Base-by-base conservation (phyloP, 2,113 vertebrate genomes). In the Martes martes region DNA sequence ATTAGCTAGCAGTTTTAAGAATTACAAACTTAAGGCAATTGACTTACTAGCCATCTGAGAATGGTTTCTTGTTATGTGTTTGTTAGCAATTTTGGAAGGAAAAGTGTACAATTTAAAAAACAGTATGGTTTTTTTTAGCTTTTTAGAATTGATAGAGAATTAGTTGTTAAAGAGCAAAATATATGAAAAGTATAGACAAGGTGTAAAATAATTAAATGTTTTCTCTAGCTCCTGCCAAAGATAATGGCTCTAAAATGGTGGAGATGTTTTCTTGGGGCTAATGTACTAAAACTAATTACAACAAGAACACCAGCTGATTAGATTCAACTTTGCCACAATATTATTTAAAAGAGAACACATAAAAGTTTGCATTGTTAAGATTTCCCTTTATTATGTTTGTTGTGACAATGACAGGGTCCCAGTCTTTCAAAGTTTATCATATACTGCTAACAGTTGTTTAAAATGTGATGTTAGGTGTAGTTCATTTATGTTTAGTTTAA, bases 221-320 rank as follows among this genome's bases (percentile, higher is more conserved):
- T 98, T 98, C 84, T 96, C 97, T 96, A 73, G 74, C 82, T 97
- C 93, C 73, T 98, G 95, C 97, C 94, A 97, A 96, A 97, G 23
- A 85, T 97, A 94, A 94, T 97, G 89, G 86, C 93, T 97, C 95
- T 97, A 69, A 90, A 98, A 97, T 98, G 97, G 98, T 96, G 96
- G 98, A 99, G 98, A 98, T 98, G 79, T 97, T 98, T 99, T 99
- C 97, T 98, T 98, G 83, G 97, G 97, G 98, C 96, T 96, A 96
- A 98, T 97, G 98, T 98, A 98, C 98, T 98, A 99, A 96, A 98
- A 95, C 76, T 98, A 99, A 96, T 99, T 99, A 99, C 93, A 92
- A 81, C 95, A 98, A 96, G 97, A 98, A 96, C n/a, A 10, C 97
- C 98, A 98, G 98, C 97, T 99, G 98, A 98, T 97, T 97, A 94